phyloP scores from a whole-genome alignment of 2,113 vertebrate genomes.

The Empidonax traillii region DNA sequence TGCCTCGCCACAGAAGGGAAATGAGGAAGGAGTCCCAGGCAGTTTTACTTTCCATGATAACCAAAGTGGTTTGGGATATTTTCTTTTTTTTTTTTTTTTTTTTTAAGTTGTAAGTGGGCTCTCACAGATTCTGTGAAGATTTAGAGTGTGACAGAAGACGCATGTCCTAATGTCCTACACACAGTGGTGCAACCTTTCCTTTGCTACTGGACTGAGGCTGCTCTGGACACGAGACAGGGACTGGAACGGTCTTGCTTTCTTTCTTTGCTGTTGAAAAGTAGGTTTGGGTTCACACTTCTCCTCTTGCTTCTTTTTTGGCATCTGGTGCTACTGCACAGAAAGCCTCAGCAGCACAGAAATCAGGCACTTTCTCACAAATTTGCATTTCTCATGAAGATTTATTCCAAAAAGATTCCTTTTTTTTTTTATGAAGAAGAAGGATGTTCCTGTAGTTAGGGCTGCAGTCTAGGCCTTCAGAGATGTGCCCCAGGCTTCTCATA shows the following conservation, averaged over 20 bases:
- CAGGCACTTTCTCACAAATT: not conserved
- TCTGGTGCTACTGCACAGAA: not conserved
- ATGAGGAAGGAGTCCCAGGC: not conserved
- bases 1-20: not conserved
- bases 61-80: not conserved
- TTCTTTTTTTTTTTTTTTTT: not conserved
- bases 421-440: not conserved
- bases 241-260: not conserved
- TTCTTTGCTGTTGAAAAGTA: not conserved
- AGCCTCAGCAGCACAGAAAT: not conserved
- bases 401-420: not conserved
- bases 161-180: not conserved
- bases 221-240: rapidly evolving
- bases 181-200: not conserved
- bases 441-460: not conserved
- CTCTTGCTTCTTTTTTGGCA: not conserved
- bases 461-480: not conserved
- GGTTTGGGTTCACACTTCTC: slow-evolving; percentile 14
- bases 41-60: not conserved
- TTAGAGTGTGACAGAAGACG: not conserved
- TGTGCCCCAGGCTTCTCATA: not conserved
- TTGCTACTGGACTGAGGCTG: not conserved
- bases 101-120: not conserved
- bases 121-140: not conserved
- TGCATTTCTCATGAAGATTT: not conserved